phyloP scores from a whole-genome alignment of 2,113 vertebrate genomes.

The Orycteropus afer region DNA sequence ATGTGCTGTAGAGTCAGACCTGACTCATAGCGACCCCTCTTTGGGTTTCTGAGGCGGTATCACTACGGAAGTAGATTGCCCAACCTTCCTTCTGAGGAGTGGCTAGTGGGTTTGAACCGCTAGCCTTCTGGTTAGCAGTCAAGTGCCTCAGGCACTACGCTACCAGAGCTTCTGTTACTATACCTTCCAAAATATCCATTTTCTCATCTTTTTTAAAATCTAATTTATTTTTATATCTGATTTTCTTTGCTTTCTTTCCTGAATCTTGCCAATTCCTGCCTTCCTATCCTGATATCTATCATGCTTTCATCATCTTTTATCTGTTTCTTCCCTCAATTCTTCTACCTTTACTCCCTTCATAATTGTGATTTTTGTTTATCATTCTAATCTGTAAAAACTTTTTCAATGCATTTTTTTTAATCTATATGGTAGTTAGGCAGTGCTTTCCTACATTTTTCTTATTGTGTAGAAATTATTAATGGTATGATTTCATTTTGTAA shows the following conservation, averaged over 20 bases:
- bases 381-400: background rate
- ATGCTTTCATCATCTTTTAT: background rate
- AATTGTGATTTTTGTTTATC: background rate
- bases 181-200: background rate
- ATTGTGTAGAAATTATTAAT: background rate
- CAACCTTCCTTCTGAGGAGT: no score
- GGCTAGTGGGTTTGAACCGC: no score
- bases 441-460: background rate
- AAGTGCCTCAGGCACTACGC: no score
- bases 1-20: no score
- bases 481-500: background rate
- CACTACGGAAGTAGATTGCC: no score
- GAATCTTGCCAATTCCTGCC: background rate
- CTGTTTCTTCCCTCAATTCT: background rate
- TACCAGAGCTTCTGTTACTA: no score
- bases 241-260: background rate
- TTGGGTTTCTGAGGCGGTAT: no score
- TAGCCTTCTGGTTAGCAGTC: no score
- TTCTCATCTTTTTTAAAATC: background rate
- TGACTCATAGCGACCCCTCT: no score
- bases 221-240: background rate
- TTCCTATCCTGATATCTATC: background rate
- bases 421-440: background rate
- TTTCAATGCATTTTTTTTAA: background rate
- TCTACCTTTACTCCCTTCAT: background rate